phyloP scores from a whole-genome alignment of 2,113 vertebrate species.

The Lipotes vexillifer region DNA sequence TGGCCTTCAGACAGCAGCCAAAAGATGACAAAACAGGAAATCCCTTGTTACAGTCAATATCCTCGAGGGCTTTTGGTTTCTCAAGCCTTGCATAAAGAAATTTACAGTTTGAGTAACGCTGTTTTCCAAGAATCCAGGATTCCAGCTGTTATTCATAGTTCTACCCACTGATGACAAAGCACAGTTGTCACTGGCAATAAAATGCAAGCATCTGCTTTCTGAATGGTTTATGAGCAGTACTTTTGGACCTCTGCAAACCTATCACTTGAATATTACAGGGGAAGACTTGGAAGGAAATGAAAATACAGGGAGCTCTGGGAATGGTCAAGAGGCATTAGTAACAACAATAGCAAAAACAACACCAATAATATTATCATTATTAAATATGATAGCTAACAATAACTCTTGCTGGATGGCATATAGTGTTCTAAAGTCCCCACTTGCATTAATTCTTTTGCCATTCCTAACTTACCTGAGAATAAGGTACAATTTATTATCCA shows the following conservation, averaged over 20 bases:
- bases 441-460: background rate
- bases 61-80: background rate
- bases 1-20: background rate
- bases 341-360: background rate
- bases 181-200: background rate
- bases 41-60: background rate
- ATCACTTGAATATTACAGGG: background rate
- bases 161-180: background rate
- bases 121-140: background rate
- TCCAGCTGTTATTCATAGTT: background rate
- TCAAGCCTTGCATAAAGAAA: background rate
- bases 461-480: background rate
- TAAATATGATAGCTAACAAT: background rate
- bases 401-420: background rate
- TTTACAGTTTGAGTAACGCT: background rate
- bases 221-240: background rate
- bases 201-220: background rate
- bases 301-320: background rate
- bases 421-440: background rate
- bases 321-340: background rate
- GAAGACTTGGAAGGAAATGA: background rate
- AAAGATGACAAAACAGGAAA: background rate
- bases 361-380: background rate
- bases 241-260: background rate
- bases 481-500: background rate